Evolutionary conservation across 35 echinoderm and acorn worm species (phyloP).

Genomic region (Lytechinus pictus): DNA sequence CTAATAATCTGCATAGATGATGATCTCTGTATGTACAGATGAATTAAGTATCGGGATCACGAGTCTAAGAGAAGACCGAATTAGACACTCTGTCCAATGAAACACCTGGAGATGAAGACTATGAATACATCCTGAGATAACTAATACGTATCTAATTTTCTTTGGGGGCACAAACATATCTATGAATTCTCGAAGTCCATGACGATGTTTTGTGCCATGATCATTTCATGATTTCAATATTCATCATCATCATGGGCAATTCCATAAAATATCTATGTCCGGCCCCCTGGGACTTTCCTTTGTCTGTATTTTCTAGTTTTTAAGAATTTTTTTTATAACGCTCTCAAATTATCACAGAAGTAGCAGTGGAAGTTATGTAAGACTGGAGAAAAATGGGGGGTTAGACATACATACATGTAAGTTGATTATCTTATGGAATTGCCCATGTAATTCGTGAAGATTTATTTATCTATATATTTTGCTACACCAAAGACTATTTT

Average conservation of each 20-base stretch:
- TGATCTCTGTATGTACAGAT: background rate
- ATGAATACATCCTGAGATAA: slow-evolving; percentile 44
- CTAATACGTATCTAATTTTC: background rate
- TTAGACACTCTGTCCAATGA: background rate
- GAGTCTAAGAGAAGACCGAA: slow-evolving; percentile 16
- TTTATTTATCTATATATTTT: no score
- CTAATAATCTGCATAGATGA: slow-evolving; percentile 18
- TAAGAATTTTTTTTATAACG: no score
- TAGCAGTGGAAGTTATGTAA: no score
- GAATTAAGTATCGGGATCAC: background rate
- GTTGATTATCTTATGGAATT: no score
- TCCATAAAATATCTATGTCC: no score
- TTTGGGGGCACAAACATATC: background rate
- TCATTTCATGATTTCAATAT: background rate
- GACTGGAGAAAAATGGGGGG: no score
- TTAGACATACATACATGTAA: no score
- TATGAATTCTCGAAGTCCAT: background rate
- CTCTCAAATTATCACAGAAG: no score
- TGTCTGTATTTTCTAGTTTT: no score
- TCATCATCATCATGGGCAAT: background rate
- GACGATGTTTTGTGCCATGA: background rate
- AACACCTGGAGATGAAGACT: slow-evolving; percentile 26
- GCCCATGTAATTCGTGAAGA: no score
- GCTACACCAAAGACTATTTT: no score
- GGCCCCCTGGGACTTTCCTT: no score